Conservation (phyloP, 1,140 invertebrate genomes). For the Lasioglossum baleicum region DNA sequence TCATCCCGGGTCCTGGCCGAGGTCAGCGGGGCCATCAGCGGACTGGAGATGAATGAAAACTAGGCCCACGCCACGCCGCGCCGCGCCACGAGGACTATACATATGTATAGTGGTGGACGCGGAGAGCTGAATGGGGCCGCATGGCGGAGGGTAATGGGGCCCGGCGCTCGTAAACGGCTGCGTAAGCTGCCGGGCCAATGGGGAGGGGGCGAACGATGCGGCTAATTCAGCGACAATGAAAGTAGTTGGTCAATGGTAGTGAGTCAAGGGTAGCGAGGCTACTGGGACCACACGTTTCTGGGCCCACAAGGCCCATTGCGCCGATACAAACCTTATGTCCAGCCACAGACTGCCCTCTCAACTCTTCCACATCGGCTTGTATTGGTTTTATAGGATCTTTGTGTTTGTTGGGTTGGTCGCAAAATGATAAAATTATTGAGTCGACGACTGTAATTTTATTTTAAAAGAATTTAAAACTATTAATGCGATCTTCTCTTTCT, state of each 20-base stretch:
- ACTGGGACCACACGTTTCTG: not conserved
- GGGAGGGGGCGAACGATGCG: conserved; percentile 39
- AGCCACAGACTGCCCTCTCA: too few relatives aligned
- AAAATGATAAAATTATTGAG: too few relatives aligned
- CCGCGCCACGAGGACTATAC: conserved; percentile 31
- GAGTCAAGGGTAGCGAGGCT: conserved; percentile 44
- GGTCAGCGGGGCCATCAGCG: conserved; percentile 71
- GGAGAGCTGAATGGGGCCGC: conserved; percentile 71
- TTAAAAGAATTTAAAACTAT: too few relatives aligned
- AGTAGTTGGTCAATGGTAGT: conserved; percentile 31
- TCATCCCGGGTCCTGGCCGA: conserved; percentile 71
- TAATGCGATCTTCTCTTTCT: too few relatives aligned
- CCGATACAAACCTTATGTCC: too few relatives aligned
- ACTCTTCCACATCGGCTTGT: too few relatives aligned
- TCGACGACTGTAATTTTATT: too few relatives aligned
- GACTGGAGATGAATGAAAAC: conserved; percentile 75
- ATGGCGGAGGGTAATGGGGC: conserved; percentile 64
- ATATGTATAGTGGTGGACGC: conserved; percentile 61
- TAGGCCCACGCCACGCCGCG: conserved; percentile 57
- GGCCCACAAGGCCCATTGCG: too few relatives aligned
- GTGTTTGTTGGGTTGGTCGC: too few relatives aligned
- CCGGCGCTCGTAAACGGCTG: conserved; percentile 51
- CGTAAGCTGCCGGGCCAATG: conserved; percentile 29
- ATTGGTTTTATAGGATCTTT: too few relatives aligned
- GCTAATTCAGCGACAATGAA: conserved; percentile 58